Percentiles rank a stretch among this genome's conserved stretches.
These are phyloP conservation scores for Euschistus heros DNA, from an alignment of 1,140 invertebrate species.

Conservation along the genomic window DNA sequence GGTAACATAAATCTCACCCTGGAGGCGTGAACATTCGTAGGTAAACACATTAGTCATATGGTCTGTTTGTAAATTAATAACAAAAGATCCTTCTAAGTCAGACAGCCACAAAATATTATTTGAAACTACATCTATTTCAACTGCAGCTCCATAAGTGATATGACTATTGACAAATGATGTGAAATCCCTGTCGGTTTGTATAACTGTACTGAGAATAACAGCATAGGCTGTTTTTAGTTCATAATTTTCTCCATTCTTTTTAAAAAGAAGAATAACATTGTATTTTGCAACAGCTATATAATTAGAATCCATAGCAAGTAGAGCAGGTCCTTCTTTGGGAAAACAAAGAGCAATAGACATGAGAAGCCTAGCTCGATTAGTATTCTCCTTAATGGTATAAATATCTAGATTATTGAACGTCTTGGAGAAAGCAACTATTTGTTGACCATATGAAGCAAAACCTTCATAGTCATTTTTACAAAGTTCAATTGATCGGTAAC, in stretches of 20 bases:
- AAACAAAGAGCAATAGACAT: not conserved
- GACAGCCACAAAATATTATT: not conserved
- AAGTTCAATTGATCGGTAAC: not conserved
- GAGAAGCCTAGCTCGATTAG: not conserved
- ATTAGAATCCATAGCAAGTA: not conserved
- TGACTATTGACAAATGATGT: not conserved
- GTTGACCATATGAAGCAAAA: not conserved
- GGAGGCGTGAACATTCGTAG: not conserved
- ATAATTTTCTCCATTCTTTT: not conserved
- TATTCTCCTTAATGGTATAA: not conserved
- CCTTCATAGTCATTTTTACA: not conserved
- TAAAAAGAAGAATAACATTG: not conserved
- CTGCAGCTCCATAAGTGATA: not conserved
- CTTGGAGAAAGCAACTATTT: not conserved
- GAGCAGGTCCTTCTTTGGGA: not conserved
- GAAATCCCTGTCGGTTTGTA: not conserved
- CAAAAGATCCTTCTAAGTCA: not conserved
- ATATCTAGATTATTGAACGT: not conserved
- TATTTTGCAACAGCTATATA: not conserved
- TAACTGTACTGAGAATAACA: not conserved
- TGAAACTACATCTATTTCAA: not conserved
- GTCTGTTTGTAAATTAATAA: not conserved
- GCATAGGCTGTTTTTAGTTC: not conserved
- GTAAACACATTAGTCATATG: not conserved
- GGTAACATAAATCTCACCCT: not conserved